phyloP scores from a whole-genome alignment of 2,797 vertebrate species.

The Peromyscus aztecus region DNA sequence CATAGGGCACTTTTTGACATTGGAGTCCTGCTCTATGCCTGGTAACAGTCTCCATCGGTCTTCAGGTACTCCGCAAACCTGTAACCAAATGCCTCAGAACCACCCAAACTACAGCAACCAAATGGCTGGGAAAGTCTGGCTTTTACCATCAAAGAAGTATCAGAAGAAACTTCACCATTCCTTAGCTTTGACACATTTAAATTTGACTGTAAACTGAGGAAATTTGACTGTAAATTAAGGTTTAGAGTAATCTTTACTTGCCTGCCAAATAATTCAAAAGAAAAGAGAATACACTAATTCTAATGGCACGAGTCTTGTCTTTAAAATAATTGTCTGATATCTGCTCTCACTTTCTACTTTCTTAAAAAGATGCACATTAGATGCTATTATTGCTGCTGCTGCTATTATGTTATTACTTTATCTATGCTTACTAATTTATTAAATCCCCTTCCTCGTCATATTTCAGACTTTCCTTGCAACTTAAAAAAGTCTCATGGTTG shows the following conservation, averaged over 20 bases:
- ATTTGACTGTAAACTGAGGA: neutral
- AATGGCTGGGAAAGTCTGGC: neutral
- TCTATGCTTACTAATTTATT: neutral
- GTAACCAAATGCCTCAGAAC: neutral
- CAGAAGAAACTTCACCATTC: conserved; percentile 16
- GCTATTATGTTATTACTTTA: neutral
- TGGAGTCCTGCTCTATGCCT: neutral
- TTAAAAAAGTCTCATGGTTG: neutral
- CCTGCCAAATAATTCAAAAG: neutral
- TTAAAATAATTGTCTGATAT: neutral
- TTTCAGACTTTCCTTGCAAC: neutral
- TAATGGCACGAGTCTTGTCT: neutral
- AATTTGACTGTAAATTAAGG: neutral
- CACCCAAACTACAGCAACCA: neutral
- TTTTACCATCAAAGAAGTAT: neutral
- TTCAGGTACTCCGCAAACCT: neutral
- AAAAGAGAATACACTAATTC: neutral
- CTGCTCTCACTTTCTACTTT: neutral
- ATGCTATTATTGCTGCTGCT: neutral
- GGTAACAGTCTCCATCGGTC: neutral
- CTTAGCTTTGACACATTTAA: neutral
- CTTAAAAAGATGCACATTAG: neutral
- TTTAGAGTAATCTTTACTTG: conserved; percentile 6
- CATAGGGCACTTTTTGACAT: neutral
- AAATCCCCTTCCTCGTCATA: neutral